Percentiles rank a stretch among this genome's conserved stretches.
These are phyloP conservation scores for Apeltes quadracus DNA, from an alignment of 2,113 vertebrate genomes.

Conservation along the genomic window DNA sequence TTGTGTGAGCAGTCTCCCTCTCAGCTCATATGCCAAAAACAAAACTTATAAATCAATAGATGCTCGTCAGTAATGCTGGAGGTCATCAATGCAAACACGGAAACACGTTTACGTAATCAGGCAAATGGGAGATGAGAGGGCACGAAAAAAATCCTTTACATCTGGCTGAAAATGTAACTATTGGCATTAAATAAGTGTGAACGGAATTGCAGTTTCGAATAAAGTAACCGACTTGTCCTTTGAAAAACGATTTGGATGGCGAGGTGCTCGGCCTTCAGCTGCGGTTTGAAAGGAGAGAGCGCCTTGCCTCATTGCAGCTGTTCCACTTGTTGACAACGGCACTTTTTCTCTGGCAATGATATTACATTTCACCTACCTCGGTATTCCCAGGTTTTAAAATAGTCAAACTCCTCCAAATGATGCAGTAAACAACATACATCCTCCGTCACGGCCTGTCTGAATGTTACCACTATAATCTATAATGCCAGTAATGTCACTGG, in stretches of 20 bases:
- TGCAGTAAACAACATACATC: constrained; percentile 64
- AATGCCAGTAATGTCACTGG: constrained; percentile 13
- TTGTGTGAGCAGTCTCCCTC: constrained; percentile 25
- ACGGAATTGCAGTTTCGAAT: background rate
- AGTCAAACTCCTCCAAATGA: constrained; percentile 65
- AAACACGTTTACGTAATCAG: constrained; percentile 71
- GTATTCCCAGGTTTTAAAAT: constrained; percentile 65
- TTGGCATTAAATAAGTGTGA: background rate
- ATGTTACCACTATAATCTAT: constrained; percentile 10
- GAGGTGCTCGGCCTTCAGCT: constrained; percentile 35
- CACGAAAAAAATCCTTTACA: constrained; percentile 15
- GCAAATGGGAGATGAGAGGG: constrained; percentile 45
- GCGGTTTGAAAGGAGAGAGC: constrained; percentile 27
- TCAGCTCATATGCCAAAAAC: constrained; percentile 41
- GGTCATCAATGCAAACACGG: constrained; percentile 67
- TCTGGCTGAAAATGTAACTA: constrained; percentile 4
- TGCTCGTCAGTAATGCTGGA: constrained; percentile 58
- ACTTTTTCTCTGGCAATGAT: constrained; percentile 57
- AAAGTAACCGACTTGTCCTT: background rate
- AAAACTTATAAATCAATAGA: constrained; percentile 64
- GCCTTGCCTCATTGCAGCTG: constrained; percentile 64
- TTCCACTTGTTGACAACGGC: constrained; percentile 46
- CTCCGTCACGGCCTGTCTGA: constrained; percentile 33
- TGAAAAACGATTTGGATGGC: constrained; percentile 3
- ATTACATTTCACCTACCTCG: constrained; percentile 74